Percentiles rank a stretch among this genome's conserved stretches.
phyloP scores from a whole-genome alignment of 2,113 vertebrate genomes.

The Megaleporinus macrocephalus region DNA sequence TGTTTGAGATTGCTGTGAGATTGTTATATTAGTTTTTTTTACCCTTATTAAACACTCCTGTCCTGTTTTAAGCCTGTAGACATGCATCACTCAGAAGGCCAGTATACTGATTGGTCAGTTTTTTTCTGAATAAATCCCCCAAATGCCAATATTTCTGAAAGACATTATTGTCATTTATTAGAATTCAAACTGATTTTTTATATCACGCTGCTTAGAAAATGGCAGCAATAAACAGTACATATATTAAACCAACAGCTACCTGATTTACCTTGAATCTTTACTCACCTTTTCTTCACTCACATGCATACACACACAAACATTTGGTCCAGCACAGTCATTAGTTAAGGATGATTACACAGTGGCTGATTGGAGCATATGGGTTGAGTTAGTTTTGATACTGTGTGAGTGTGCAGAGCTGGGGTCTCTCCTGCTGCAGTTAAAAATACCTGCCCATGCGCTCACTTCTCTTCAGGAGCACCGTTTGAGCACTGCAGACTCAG shows the following conservation, averaged over 20 bases:
- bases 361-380: not conserved
- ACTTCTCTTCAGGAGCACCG: not conserved
- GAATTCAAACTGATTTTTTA: not conserved
- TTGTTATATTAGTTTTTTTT: too few relatives aligned
- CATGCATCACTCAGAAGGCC: not conserved
- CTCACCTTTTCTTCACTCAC: not conserved
- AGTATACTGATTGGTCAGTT: not conserved
- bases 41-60: not conserved
- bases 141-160: not conserved
- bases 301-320: not conserved
- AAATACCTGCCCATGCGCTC: constrained; percentile 25
- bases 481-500: not conserved
- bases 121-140: not conserved
- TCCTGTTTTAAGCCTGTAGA: not conserved
- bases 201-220: not conserved
- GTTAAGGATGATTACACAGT: not conserved
- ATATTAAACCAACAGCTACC: too few relatives aligned
- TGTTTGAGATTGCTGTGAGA: not conserved
- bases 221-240: too few relatives aligned
- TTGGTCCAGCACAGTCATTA: not conserved
- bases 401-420: not conserved
- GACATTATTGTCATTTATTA: not conserved
- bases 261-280: not conserved
- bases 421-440: not conserved
- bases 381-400: constrained; percentile 24